A percentile compares a stretch with the other conserved stretches of the same genome.
phyloP scores from a whole-genome alignment of 2,888 invertebrate genomes.

The Ceramica pisi region DNA sequence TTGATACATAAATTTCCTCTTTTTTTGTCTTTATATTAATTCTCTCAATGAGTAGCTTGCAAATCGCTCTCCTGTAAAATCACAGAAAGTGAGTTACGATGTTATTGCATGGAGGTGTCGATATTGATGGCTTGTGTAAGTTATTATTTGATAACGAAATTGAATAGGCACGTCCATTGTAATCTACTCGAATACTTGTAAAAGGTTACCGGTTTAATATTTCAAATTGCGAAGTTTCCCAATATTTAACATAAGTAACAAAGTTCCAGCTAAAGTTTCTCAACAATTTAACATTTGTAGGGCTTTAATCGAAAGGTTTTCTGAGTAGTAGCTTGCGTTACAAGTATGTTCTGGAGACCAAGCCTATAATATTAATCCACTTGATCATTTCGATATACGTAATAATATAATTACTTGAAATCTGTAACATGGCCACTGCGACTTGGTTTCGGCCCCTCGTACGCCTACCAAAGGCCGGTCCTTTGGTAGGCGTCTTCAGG shows the following conservation, averaged over 20 bases:
- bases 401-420: too few relatives aligned
- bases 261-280: conserved; percentile 6
- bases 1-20: too few relatives aligned
- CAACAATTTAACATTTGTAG: conserved; percentile 3
- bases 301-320: not conserved
- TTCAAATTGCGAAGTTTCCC: conserved; percentile 1
- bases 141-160: not conserved
- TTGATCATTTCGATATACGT: not conserved
- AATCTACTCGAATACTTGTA: not conserved
- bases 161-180: not conserved
- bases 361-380: not conserved
- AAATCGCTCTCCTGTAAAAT: too few relatives aligned
- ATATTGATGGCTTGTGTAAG: too few relatives aligned
- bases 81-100: too few relatives aligned
- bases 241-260: not conserved
- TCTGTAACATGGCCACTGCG: too few relatives aligned
- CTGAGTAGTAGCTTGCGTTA: not conserved
- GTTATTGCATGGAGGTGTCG: too few relatives aligned
- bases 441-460: too few relatives aligned
- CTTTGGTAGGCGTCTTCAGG: too few relatives aligned
- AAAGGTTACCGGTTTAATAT: conserved; percentile 1
- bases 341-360: not conserved
- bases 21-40: too few relatives aligned
- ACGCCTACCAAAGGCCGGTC: too few relatives aligned
- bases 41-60: too few relatives aligned